Base-by-base conservation (phyloP, 2,113 vertebrate species). In the Epinephelus lanceolatus region DNA sequence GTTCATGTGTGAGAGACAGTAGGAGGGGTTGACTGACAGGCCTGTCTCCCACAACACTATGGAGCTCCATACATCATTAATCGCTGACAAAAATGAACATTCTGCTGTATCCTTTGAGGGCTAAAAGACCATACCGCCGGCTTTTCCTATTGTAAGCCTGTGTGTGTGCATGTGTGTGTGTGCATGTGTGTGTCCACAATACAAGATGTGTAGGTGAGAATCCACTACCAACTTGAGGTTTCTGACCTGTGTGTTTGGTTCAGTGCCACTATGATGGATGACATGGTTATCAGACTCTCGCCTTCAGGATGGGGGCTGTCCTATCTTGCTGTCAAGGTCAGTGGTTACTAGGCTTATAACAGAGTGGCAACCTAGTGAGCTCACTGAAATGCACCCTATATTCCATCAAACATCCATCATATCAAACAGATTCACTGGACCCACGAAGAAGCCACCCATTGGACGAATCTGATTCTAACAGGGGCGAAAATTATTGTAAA, bases 271-370 rank as follows among this genome's bases (percentile, higher is more conserved):
- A 81, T 93, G 92, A 94, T 93, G 77, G 88, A 94, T 93, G 91
- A 89, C 82, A 82, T 89, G 83, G 91, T 90, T 92, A 89, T 91
- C 86, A 87, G 84, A 80, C 80, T 80, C 80, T 90, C 52, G 52
- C 81, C 89, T 91, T 81, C 86, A 77, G 88, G 73, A 91, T 87
- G 81, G 86, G 59, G 82, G 83, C 71, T 85, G 88, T 89, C 87
- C 90, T 86, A 86, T 90, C 85, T 83, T 42, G 55, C 83, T 88
- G 86, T 90, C 93, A 93, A 94, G 91, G 94, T 93, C 93, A 93
- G 23, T 87, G 86, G 91, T 91, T 92, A 87, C 87, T 74, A 74
- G 88, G 71, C 69, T 86, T 78, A 78, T 92, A 85, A 88, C 62
- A 79, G 76, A 86, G 59, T 83, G 84, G 76, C 83, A 85, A 86